These are phyloP conservation scores for Enteromius radiatus DNA, from an alignment of 2,797 vertebrate genomes.

Conservation along the genomic window DNA sequence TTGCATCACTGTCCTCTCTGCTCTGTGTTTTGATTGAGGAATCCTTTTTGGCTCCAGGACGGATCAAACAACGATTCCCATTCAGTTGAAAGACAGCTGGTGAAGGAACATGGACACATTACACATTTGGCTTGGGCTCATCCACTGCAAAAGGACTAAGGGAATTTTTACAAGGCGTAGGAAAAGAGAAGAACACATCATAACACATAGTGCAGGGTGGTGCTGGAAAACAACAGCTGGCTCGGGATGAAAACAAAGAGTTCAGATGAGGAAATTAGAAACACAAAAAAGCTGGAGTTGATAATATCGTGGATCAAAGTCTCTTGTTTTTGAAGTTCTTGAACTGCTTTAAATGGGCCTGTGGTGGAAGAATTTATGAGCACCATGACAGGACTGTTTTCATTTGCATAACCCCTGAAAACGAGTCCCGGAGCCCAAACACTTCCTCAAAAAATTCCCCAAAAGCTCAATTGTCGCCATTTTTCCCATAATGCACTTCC, in stretches of 20 bases:
- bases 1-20: slow-evolving; percentile 27
- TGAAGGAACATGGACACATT: slow-evolving; percentile 59
- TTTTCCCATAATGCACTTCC: slow-evolving; percentile 18
- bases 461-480: background rate
- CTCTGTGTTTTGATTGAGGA: slow-evolving; percentile 30
- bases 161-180: slow-evolving; percentile 68
- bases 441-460: slow-evolving; percentile 1
- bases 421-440: slow-evolving; percentile 39
- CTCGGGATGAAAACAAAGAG: slow-evolving; percentile 76
- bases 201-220: slow-evolving; percentile 74
- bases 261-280: slow-evolving; percentile 80
- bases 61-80: slow-evolving; percentile 42
- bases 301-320: slow-evolving; percentile 82
- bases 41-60: slow-evolving; percentile 48
- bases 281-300: slow-evolving; percentile 80
- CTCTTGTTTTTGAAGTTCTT: slow-evolving; percentile 67
- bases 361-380: slow-evolving; percentile 67
- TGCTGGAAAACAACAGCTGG: slow-evolving; percentile 81
- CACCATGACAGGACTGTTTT: slow-evolving; percentile 68
- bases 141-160: slow-evolving; percentile 63
- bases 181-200: slow-evolving; percentile 66
- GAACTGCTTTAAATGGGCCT: slow-evolving; percentile 74
- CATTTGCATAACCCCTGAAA: slow-evolving; percentile 70
- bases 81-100: slow-evolving; percentile 54
- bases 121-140: slow-evolving; percentile 57